A percentile compares a stretch with the other conserved stretches of the same genome.
phyloP scores from a whole-genome alignment of 2,113 vertebrate genomes.

The Perca schrenkii region DNA sequence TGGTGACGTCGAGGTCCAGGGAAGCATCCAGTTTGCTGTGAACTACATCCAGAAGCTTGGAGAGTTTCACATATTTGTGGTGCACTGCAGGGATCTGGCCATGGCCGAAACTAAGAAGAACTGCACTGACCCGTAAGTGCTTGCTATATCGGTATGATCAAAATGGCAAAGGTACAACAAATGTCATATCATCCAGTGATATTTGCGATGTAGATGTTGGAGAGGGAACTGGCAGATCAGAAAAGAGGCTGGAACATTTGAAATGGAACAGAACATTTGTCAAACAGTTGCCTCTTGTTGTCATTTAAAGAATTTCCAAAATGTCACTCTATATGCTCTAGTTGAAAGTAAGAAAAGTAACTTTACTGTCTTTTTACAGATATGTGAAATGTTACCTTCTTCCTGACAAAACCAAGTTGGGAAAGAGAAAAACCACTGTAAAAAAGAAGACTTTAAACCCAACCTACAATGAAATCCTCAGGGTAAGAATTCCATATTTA shows the following conservation, averaged over 20 bases:
- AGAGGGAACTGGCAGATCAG: neutral
- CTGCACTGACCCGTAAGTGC: slow-evolving; percentile 94
- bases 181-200: neutral
- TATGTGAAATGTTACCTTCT: slow-evolving; percentile 95
- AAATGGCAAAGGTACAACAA: neutral
- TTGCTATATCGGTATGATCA: neutral
- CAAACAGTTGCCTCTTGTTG: neutral
- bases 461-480: slow-evolving; percentile 92
- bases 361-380: slow-evolving; percentile 74
- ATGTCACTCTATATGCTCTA: neutral
- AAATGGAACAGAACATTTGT: neutral
- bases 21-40: slow-evolving; percentile 91
- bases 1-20: slow-evolving; percentile 89
- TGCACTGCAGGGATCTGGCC: slow-evolving; percentile 91
- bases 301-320: neutral
- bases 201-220: neutral
- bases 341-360: neutral
- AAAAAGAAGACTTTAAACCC: slow-evolving; percentile 94
- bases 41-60: slow-evolving; percentile 91
- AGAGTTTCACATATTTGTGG: slow-evolving; percentile 94
- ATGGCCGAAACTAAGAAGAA: slow-evolving; percentile 89
- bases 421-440: slow-evolving; percentile 94
- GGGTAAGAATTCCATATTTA: slow-evolving; percentile 77
- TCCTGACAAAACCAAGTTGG: slow-evolving; percentile 92
- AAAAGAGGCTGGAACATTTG: neutral